Evolutionary conservation across 2,797 vertebrate genomes (phyloP).

Genomic region (Nyctalus aviator): DNA sequence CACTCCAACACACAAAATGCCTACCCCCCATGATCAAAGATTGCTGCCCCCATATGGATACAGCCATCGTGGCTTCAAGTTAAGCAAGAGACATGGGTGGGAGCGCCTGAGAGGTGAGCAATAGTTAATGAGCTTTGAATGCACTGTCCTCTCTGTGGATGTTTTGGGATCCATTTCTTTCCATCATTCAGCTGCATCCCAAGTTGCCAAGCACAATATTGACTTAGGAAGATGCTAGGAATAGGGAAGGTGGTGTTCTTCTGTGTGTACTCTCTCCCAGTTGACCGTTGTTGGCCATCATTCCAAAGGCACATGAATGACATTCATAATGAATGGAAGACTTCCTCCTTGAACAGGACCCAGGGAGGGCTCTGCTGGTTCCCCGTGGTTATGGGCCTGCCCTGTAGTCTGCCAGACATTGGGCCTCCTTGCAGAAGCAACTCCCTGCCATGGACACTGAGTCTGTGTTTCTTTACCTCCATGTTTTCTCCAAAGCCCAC

Average conservation of each 20-base stretch:
- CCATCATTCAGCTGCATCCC: neutral
- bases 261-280: neutral
- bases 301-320: neutral
- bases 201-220: neutral
- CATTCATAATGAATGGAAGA: neutral
- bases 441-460: fast-evolving
- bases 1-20: too few species aligned
- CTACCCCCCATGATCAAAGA: too few species aligned
- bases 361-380: too few species aligned
- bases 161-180: neutral
- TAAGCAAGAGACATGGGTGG: neutral
- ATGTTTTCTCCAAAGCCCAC: neutral
- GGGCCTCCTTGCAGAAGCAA: neutral
- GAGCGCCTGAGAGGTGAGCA: neutral
- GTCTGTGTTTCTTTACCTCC: neutral
- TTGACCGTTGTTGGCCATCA: too few species aligned
- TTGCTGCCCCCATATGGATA: too few species aligned
- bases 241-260: neutral
- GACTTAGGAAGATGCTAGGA: neutral
- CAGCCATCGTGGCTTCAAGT: neutral
- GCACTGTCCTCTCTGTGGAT: neutral
- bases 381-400: neutral
- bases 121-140: neutral
- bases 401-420: neutral
- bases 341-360: neutral